Percentiles rank a stretch among this genome's conserved stretches.
These are phyloP conservation scores for Hydrolagus affinis DNA, from an alignment of 2,113 vertebrate species.

Conservation along the genomic window DNA sequence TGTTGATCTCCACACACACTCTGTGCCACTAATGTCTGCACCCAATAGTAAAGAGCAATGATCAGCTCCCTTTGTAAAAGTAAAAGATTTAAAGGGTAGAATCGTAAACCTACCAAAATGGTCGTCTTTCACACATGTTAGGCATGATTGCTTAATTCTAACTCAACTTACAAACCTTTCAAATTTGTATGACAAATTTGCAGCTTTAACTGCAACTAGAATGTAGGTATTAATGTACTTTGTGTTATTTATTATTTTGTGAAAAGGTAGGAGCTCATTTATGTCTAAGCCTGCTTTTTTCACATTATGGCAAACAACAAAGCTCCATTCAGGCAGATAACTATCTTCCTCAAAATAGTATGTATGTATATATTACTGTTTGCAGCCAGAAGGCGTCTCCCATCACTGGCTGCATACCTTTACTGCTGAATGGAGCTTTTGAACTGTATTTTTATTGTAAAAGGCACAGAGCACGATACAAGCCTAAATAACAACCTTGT, in stretches of 20 bases:
- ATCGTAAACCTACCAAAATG: not conserved
- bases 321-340: not conserved
- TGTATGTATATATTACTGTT: not conserved
- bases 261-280: not conserved
- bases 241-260: not conserved
- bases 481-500: not conserved
- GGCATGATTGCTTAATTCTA: not conserved
- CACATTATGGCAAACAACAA: not conserved
- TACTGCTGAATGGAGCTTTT: constrained; percentile 4
- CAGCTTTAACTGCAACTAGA: not conserved
- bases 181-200: not conserved
- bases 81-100: not conserved
- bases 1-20: not conserved
- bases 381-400: not conserved
- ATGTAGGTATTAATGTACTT: not conserved
- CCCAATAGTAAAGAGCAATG: not conserved
- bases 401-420: not conserved
- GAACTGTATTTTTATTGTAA: not conserved
- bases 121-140: not conserved
- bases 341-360: not conserved
- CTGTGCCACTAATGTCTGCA: not conserved
- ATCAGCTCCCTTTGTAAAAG: not conserved
- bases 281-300: not conserved
- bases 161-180: not conserved
- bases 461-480: not conserved